phyloP scores from a whole-genome alignment of 2,113 vertebrate genomes.

The Zosterops pallidus region DNA sequence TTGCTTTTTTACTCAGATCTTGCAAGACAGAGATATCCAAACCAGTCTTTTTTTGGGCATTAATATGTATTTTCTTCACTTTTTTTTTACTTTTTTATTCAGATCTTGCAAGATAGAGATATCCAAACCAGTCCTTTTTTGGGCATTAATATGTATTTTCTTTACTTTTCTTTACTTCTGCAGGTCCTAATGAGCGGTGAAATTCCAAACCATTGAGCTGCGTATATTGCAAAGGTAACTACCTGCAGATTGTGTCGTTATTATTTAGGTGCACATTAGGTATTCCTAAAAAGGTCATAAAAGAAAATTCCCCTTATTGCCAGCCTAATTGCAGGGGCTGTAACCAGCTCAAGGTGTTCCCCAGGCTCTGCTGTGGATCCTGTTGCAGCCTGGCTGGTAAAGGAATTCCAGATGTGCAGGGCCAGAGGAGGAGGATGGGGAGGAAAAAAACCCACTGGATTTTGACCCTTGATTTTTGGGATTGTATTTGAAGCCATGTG shows the following conservation, averaged over 20 bases:
- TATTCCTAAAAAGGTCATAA: neutral
- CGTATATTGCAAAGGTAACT: neutral
- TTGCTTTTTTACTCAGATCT: neutral
- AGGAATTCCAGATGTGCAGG: conserved; percentile 30
- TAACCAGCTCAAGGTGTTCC: conserved; percentile 55
- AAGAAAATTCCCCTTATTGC: conserved; percentile 1
- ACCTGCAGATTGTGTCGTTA: neutral
- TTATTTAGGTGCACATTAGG: neutral
- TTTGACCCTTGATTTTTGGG: neutral
- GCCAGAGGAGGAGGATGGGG: neutral
- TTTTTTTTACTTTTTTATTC: neutral
- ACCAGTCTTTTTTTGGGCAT: accelerated
- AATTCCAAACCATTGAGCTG: neutral
- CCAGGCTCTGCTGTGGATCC: neutral
- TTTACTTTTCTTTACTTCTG: neutral
- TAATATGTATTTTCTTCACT: neutral
- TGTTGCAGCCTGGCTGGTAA: neutral
- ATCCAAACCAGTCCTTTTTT: neutral
- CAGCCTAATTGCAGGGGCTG: neutral
- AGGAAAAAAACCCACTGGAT: neutral
- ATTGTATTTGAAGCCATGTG: accelerated
- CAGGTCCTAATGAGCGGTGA: neutral
- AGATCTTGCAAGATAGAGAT: no score
- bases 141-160: accelerated
- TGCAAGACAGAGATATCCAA: accelerated